Conservation (phyloP, 1,140 invertebrate species). For the Drepana arcuata region DNA sequence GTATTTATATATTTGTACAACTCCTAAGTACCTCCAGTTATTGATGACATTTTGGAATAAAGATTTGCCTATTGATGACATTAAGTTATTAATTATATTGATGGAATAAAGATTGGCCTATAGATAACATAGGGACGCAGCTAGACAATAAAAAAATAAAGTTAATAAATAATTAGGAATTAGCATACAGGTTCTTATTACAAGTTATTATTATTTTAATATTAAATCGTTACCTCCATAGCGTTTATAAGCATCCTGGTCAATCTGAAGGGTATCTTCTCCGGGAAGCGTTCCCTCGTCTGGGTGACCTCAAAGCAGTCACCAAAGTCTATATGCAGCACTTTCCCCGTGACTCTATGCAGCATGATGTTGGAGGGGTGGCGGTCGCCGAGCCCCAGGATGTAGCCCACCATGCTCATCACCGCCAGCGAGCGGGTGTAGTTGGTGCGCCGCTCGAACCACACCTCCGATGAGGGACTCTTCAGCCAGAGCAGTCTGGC, state of each 20-base stretch:
- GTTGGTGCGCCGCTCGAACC: constrained; percentile 99
- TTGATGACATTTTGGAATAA: no score
- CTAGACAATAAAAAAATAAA: no score
- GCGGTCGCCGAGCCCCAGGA: constrained; percentile 84
- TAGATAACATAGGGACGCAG: no score
- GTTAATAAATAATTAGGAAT: no score
- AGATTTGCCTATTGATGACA: no score
- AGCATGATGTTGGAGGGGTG: constrained; percentile 99
- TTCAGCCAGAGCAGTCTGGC: constrained; percentile 96
- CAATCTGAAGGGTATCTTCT: constrained; percentile 99
- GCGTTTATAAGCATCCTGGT: constrained; percentile 99
- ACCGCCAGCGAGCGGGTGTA: constrained; percentile 98
- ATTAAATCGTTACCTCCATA: constrained; percentile 96
- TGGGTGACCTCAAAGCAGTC: constrained; percentile 5
- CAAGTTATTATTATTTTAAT: no score
- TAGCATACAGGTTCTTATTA: no score
- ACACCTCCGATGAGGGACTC: constrained; percentile 97
- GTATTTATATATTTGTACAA: no score
- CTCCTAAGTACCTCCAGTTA: no score
- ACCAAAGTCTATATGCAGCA: background rate
- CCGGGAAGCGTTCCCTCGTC: constrained; percentile 98
- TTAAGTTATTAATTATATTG: no score
- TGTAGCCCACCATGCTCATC: constrained; percentile 98
- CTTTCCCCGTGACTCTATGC: constrained; percentile 1
- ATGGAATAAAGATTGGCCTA: no score